phyloP scores from a whole-genome alignment of 2,797 vertebrate genomes.

The Chrosomus eos region DNA sequence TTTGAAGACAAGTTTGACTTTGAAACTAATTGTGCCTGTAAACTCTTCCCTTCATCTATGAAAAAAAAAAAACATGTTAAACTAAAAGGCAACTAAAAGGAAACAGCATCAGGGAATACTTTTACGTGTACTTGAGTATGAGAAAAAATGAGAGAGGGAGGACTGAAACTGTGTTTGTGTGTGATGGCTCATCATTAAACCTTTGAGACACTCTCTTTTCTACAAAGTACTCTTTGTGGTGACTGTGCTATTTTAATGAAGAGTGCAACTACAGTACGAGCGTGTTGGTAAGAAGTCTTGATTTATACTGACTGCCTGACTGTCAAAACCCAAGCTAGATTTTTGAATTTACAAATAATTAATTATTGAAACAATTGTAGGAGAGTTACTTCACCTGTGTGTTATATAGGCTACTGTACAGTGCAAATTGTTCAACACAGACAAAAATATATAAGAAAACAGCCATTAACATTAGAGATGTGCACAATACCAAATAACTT shows the following conservation, averaged over 20 bases:
- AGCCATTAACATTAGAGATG: neutral
- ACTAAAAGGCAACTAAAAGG: neutral
- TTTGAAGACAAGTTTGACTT: constrained; percentile 60
- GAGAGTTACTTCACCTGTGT: neutral
- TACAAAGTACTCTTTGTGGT: constrained; percentile 35
- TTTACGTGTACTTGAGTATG: neutral
- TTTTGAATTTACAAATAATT: constrained; percentile 6
- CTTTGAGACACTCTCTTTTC: constrained; percentile 26
- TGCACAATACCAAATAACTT: neutral
- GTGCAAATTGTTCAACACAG: neutral
- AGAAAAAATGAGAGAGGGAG: constrained; percentile 7
- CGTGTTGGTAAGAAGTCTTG: constrained; percentile 14
- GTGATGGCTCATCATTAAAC: constrained; percentile 8
- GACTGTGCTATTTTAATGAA: constrained; percentile 23
- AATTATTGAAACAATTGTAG: neutral
- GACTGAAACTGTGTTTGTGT: constrained; percentile 5
- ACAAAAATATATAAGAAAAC: neutral
- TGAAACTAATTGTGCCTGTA: constrained; percentile 50
- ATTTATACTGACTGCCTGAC: constrained; percentile 31
- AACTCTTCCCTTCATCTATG: constrained; percentile 16
- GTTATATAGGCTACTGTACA: no score
- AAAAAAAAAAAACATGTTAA: neutral
- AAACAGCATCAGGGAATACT: neutral
- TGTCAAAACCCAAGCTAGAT: constrained; percentile 14
- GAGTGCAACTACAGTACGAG: constrained; percentile 9